Evolutionary conservation across 2,888 invertebrate genomes (phyloP), one percentile per base, ranked within the genome.

Genomic region (Nasonovia ribisnigri): DNA sequence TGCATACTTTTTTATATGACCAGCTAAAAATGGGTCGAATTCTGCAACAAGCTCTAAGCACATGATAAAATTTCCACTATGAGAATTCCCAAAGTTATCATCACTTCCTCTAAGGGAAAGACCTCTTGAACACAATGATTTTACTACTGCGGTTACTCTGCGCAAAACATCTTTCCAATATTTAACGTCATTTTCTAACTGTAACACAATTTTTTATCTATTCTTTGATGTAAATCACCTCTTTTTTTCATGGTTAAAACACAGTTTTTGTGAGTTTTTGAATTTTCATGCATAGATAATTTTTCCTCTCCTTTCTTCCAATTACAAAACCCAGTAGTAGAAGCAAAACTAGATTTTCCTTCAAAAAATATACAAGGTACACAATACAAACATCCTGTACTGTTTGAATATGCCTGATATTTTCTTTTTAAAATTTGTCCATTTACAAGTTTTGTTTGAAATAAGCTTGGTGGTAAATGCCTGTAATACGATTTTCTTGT

Each of bases 41-140:
- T 95, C 94, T 48, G 95, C 95, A 29, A 95, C 88, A 29, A 95
- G 88, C 94, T 95, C 95, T 48, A 95, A 88, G 43, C 91, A 54
- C 77, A 95, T 95, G 51, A 95, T 94, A 94, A 95, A 95, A 94
- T 95, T 95, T n/a, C 95, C 95, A 95, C 95, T 95, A 84, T 95
- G 87, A 36, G 92, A 24, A 43, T 95, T 94, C 42, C 95, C 95
- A 93, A 95, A 94, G 86, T 90, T 94, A 89, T 95, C 95, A 93
- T 95, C 90, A 42, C 84, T 42, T 77, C 95, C 95, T 94, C 95
- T 94, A 90, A 95, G 95, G 29, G 95, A 95, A n/a, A n/a, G 94
- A n/a, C 95, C 95, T 36, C 95, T 95, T 43, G 94, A 91, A 51
- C 95, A 94, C 84, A 95, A 94, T 91, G 94, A 94, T 94, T 95